Evolutionary conservation across 2,888 invertebrate genomes (phyloP).

Genomic region (Metellina segmentata): DNA sequence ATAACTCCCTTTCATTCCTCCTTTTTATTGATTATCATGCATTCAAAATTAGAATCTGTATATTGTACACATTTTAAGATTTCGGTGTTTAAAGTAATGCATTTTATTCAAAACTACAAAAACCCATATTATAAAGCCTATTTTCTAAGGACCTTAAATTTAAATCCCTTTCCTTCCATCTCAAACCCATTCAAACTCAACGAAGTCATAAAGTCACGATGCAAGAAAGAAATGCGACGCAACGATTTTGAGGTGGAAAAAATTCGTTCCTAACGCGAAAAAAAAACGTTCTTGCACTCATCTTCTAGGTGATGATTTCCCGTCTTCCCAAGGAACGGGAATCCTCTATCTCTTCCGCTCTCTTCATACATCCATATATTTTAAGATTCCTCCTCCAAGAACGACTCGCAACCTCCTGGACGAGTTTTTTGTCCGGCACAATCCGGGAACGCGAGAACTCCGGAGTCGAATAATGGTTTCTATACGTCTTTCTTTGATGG

Average conservation of each 20-base stretch:
- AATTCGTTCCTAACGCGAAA: background rate
- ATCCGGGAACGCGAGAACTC: conserved; percentile 57
- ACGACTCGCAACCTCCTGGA: conserved; percentile 37
- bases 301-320: conserved; percentile 65
- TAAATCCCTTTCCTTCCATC: background rate
- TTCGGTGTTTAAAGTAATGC: too few species aligned
- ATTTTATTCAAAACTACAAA: background rate
- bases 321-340: conserved; percentile 13
- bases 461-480: conserved; percentile 60
- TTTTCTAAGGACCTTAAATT: background rate
- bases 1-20: too few species aligned
- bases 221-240: background rate
- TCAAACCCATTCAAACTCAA: background rate
- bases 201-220: background rate
- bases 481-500: conserved; percentile 62
- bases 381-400: conserved; percentile 48
- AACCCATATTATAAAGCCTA: background rate
- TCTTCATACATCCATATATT: conserved; percentile 61
- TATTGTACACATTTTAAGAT: too few species aligned
- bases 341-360: conserved; percentile 34
- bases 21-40: too few species aligned
- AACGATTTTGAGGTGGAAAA: background rate
- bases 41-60: too few species aligned
- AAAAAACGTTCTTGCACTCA: conserved; percentile 28
- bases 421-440: conserved; percentile 43